A percentile compares a stretch with the other conserved stretches of the same genome.
These are phyloP conservation scores for Meriones psammophilus DNA, from an alignment of 2,797 vertebrate genomes.

Conservation along the genomic window DNA sequence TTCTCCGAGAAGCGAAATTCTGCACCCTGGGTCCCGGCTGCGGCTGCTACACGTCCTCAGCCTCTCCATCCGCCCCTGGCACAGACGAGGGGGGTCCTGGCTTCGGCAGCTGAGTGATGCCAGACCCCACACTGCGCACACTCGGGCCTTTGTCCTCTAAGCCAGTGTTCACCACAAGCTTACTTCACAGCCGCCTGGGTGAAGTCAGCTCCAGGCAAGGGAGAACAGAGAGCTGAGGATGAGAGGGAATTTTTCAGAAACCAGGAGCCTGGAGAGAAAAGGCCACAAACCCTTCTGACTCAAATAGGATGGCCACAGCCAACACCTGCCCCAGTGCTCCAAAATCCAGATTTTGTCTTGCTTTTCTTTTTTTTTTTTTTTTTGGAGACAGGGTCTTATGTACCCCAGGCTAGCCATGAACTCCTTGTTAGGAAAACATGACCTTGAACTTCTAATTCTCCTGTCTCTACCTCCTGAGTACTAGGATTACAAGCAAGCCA, in stretches of 20 bases:
- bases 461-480: background rate
- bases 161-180: conserved; percentile 65
- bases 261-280: background rate
- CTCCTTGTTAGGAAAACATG: background rate
- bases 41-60: background rate
- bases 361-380: background rate
- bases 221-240: conserved; percentile 4
- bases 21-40: background rate
- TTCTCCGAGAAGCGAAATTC: background rate
- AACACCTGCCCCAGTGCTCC: background rate
- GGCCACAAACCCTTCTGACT: conserved; percentile 25
- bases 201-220: conserved; percentile 75
- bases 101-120: conserved; percentile 70
- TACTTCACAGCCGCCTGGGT: conserved; percentile 9
- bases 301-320: background rate
- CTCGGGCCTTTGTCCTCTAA: conserved; percentile 75
- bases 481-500: background rate
- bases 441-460: background rate
- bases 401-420: background rate
- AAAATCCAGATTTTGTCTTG: background rate
- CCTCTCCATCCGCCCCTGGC: background rate
- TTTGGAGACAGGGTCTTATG: background rate
- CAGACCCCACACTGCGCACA: conserved; percentile 69
- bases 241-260: conserved; percentile 47
- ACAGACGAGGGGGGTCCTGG: background rate